phyloP scores from a whole-genome alignment of 2,113 vertebrate species.

The Pterophyllum scalare region DNA sequence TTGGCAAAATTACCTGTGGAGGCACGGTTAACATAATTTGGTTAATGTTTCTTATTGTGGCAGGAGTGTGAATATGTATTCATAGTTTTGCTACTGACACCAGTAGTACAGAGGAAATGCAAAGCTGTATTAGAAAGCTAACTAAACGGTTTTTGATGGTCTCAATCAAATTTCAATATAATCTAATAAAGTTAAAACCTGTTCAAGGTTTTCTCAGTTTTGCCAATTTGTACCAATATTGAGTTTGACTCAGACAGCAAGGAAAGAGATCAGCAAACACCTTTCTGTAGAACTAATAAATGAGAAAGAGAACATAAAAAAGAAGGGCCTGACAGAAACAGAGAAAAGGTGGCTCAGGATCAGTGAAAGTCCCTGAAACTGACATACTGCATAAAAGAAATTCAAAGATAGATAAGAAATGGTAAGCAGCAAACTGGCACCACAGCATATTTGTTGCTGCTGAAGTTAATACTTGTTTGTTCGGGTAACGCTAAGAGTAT shows the following conservation, averaged over 20 bases:
- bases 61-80: background rate
- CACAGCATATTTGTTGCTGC: background rate
- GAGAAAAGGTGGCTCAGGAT: conserved; percentile 1
- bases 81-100: background rate
- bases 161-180: conserved; percentile 2
- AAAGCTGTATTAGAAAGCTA: background rate
- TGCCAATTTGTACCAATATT: background rate
- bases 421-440: background rate
- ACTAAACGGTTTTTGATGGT: background rate
- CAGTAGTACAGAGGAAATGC: background rate
- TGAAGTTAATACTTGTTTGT: background rate
- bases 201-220: background rate
- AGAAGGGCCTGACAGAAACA: background rate
- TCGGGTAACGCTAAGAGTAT: background rate
- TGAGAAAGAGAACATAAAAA: background rate
- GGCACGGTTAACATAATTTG: background rate
- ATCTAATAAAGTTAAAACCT: conserved; percentile 17
- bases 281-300: background rate
- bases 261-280: background rate
- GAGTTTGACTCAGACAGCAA: background rate
- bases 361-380: background rate
- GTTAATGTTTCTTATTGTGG: background rate
- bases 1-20: background rate
- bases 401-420: background rate
- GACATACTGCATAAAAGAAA: conserved; percentile 10